Conservation (phyloP, 2,888 invertebrate genomes). For the Gisinianus flammeolus region DNA sequence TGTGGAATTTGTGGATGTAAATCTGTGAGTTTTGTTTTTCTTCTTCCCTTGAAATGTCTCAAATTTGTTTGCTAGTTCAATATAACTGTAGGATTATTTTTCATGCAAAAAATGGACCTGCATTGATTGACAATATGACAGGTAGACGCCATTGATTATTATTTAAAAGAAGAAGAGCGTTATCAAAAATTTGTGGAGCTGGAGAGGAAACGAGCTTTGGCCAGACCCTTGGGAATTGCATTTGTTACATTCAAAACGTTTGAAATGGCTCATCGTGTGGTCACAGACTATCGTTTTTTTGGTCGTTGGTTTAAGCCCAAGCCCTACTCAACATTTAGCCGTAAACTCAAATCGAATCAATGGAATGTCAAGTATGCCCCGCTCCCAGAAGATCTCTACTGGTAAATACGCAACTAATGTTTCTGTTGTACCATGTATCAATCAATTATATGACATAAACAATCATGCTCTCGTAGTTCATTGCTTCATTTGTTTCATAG, state of each 20-base stretch:
- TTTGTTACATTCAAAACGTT: conserved; percentile 77
- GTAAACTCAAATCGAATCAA: conserved; percentile 67
- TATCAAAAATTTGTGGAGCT: conserved; percentile 77
- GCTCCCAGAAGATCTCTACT: conserved; percentile 88
- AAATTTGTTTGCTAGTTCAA: too few relatives aligned
- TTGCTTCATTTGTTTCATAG: too few relatives aligned
- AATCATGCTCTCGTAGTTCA: too few relatives aligned
- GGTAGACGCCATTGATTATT: conserved; percentile 85
- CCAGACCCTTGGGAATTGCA: conserved; percentile 84
- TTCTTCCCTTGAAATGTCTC: too few relatives aligned
- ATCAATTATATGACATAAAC: too few relatives aligned
- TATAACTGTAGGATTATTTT: too few relatives aligned
- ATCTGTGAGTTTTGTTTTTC: conserved; percentile 66
- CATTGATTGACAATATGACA: conserved; percentile 58
- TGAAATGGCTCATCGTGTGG: conserved; percentile 61
- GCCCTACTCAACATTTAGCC: conserved; percentile 63
- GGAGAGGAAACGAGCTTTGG: conserved; percentile 77
- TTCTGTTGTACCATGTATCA: too few relatives aligned
- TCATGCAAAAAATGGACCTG: too few relatives aligned
- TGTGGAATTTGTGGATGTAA: conserved; percentile 66
- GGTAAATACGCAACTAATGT: conserved; percentile 64
- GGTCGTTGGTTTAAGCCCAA: conserved; percentile 63
- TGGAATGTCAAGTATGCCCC: conserved; percentile 90
- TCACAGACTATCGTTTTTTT: conserved; percentile 60
- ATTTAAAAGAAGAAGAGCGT: conserved; percentile 77